Evolutionary conservation across 1,140 invertebrate genomes (phyloP).

Genomic region (Eupeodes corollae): DNA sequence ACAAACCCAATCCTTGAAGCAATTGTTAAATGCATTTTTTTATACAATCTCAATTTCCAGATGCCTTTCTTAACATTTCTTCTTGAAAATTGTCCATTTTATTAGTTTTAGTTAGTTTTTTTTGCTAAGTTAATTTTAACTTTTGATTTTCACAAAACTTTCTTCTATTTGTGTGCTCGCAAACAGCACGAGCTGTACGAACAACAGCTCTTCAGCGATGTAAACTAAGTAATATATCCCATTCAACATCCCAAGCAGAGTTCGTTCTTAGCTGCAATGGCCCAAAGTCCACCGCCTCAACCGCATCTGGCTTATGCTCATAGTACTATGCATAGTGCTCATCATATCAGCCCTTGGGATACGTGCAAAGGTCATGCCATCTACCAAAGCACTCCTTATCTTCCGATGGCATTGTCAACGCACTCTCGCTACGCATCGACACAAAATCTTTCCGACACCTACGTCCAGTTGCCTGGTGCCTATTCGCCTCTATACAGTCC

Average conservation of each 20-base stretch:
- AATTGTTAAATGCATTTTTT: too few relatives aligned
- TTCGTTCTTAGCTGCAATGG: constrained; percentile 49
- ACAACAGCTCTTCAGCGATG: constrained; percentile 76
- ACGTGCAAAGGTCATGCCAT: constrained; percentile 56
- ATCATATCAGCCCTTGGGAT: constrained; percentile 36
- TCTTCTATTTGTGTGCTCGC: too few relatives aligned
- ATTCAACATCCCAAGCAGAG: constrained; percentile 77
- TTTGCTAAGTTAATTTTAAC: too few relatives aligned
- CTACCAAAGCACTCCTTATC: constrained; percentile 66
- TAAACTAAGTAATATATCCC: constrained; percentile 82
- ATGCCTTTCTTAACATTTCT: too few relatives aligned
- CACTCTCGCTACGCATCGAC: constrained; percentile 59
- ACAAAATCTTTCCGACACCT: constrained; percentile 61
- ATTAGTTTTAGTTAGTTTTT: too few relatives aligned
- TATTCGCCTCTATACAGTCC: constrained; percentile 47
- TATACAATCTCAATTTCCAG: too few relatives aligned
- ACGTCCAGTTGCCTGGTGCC: constrained; percentile 48
- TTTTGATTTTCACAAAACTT: too few relatives aligned
- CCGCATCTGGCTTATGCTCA: constrained; percentile 41
- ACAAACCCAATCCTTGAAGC: too few relatives aligned
- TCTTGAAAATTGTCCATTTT: too few relatives aligned
- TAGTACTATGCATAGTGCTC: constrained; percentile 6
- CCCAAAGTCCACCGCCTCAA: constrained; percentile 44
- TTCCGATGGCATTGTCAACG: constrained; percentile 50
- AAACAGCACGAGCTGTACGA: constrained; percentile 74